Base-by-base conservation (phyloP, 2,888 invertebrate genomes). In the Arctia plantaginis region DNA sequence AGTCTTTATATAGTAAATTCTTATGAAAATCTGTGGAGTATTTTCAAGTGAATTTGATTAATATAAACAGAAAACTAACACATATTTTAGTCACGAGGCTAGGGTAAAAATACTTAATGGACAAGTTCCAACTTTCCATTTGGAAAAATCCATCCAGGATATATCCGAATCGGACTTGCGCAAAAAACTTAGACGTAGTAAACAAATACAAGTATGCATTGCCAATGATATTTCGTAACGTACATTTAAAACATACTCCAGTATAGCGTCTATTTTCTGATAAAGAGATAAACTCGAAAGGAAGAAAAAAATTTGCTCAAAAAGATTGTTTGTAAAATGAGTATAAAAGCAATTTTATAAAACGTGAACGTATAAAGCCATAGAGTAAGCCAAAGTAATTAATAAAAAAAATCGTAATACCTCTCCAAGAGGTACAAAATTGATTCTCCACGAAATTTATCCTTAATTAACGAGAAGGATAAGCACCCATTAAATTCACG, bases 391-490 rank as follows among this genome's bases (percentile, higher is more conserved):
- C 27, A 20, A 72, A 72, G 66, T 66, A 66, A 72, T 72, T 72
- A 51, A 72, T 75, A 27, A 30, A 78, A 80, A 73, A 67, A 71
- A 66, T 66, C 72, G 72, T 66, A 67, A 59, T 62, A 67, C 66
- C 69, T 33, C 66, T 30, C n/a, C 67, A 71, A 81, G 76, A 69
- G 69, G 70, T 73, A 74, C 62, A 73, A 77, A 85, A 80, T 83
- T 79, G 85, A 85, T 84, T 78, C 83, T 83, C 72, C 66, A 79
- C 65, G 18, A 77, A 85, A 83, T 80, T 83, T 71, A 80, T 62
- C 62, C 74, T 76, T 82, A 83, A 79, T 82, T 84, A 83, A 80
- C 71, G 77, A 80, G 76, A 77, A 71, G 62, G 78, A 77, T 81
- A 75, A 83, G 82, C 62, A 75, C 77, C 79, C 69, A 85, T 84